A percentile compares a stretch with the other conserved stretches of the same genome.
phyloP scores from a whole-genome alignment of 2,113 vertebrate species.

The Falco punctatus region DNA sequence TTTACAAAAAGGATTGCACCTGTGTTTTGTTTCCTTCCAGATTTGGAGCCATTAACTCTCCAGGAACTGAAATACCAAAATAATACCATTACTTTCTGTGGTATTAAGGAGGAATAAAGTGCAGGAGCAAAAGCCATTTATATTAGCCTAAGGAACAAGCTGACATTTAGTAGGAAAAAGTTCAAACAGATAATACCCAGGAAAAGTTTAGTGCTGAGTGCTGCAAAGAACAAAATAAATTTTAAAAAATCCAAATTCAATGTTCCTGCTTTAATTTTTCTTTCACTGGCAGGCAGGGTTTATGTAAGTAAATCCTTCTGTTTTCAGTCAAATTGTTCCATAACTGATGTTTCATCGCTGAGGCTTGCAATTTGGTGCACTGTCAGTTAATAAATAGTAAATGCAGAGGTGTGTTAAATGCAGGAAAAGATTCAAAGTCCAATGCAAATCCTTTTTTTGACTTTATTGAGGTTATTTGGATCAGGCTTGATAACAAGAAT shows the following conservation, averaged over 20 bases:
- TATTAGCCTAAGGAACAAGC: not conserved
- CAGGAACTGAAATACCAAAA: constrained; percentile 11
- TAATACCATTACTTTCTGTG: not conserved
- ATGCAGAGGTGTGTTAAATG: not conserved
- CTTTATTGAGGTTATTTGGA: not conserved
- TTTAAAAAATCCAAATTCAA: not conserved
- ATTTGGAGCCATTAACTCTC: not conserved
- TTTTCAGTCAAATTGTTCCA: not conserved
- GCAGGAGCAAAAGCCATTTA: not conserved
- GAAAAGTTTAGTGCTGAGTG: not conserved
- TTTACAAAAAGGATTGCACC: not conserved
- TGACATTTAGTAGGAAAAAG: not conserved
- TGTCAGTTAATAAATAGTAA: not conserved
- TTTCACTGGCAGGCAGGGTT: not conserved
- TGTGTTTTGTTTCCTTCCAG: not conserved
- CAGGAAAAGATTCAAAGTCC: not conserved
- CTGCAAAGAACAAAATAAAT: not conserved
- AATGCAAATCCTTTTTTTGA: not conserved
- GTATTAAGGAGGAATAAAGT: not conserved
- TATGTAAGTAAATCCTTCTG: not conserved
- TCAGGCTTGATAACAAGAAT: not conserved
- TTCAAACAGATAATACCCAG: not conserved
- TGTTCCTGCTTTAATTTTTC: not conserved
- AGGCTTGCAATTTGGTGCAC: not conserved
- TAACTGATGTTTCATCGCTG: not conserved